Conservation (phyloP, 2,797 vertebrate species). For the Ctenochaetus hawaiiensis region DNA sequence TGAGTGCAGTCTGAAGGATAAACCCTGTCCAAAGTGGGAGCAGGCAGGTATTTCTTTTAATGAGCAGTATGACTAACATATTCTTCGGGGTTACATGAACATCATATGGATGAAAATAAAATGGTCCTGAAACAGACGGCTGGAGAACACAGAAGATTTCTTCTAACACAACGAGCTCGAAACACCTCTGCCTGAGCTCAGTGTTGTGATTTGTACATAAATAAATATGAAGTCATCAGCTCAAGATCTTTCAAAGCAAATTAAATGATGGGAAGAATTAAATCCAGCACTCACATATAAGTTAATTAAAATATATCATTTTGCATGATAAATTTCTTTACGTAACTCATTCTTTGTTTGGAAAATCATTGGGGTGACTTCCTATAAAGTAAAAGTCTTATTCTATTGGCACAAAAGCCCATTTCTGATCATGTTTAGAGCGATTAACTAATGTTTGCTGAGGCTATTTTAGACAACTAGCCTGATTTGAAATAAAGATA, state of each 20-base stretch:
- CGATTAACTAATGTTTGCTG: not conserved
- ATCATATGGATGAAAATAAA: constrained; percentile 15
- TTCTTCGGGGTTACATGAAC: not conserved
- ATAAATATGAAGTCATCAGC: not conserved
- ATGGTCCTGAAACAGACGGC: not conserved
- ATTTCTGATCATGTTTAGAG: not conserved
- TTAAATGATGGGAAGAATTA: not conserved
- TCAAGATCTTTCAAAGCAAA: not conserved
- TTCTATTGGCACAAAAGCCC: not conserved
- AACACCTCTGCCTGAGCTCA: not conserved
- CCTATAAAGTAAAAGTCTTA: not conserved
- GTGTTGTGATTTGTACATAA: not conserved
- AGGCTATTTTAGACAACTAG: not conserved
- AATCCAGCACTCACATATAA: not conserved
- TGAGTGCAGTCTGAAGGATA: not conserved
- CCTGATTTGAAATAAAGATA: no score
- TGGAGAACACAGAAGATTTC: constrained; percentile 1
- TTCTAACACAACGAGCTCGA: not conserved
- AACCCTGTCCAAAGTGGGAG: not conserved
- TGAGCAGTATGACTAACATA: constrained; percentile 10
- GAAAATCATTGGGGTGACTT: no score
- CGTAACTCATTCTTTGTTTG: not conserved
- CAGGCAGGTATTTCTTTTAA: not conserved
- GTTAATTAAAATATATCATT: not conserved
- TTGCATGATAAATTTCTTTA: not conserved